phyloP scores from a whole-genome alignment of 2,797 vertebrate species.

The Muraenolepis orangiensis region DNA sequence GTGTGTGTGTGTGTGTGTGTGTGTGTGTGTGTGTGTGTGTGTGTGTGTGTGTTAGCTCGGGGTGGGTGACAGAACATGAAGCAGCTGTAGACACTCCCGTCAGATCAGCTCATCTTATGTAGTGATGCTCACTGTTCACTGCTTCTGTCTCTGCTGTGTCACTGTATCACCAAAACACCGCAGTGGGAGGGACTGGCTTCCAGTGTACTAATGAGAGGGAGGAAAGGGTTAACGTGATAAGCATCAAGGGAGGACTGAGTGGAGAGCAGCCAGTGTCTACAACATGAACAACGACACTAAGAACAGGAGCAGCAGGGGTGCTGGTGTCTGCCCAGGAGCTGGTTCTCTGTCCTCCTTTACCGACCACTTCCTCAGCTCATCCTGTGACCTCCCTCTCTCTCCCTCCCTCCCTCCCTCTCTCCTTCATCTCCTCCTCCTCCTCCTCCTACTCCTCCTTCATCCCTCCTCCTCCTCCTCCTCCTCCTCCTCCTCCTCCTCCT shows the following conservation, averaged over 20 bases:
- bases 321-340: background rate
- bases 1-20: slow-evolving; percentile 15
- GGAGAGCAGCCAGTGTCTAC: background rate
- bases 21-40: slow-evolving; percentile 19
- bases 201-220: too few relatives aligned
- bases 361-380: background rate
- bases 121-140: too few relatives aligned
- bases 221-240: background rate
- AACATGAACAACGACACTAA: background rate
- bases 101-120: background rate
- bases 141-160: too few relatives aligned
- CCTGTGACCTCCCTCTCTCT: slow-evolving; percentile 19
- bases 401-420: slow-evolving; percentile 5
- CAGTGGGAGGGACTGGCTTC: too few relatives aligned
- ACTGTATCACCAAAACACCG: too few relatives aligned
- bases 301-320: background rate
- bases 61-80: slow-evolving; percentile 26
- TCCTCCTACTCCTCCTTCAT: slow-evolving; percentile 3
- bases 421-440: slow-evolving; percentile 13
- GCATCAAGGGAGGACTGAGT: background rate
- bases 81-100: slow-evolving; percentile 51
- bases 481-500: slow-evolving; percentile 7
- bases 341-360: background rate
- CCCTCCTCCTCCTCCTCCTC: background rate
- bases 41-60: background rate